Conservation (phyloP, 2,113 vertebrate species). For the Microcebus murinus region DNA sequence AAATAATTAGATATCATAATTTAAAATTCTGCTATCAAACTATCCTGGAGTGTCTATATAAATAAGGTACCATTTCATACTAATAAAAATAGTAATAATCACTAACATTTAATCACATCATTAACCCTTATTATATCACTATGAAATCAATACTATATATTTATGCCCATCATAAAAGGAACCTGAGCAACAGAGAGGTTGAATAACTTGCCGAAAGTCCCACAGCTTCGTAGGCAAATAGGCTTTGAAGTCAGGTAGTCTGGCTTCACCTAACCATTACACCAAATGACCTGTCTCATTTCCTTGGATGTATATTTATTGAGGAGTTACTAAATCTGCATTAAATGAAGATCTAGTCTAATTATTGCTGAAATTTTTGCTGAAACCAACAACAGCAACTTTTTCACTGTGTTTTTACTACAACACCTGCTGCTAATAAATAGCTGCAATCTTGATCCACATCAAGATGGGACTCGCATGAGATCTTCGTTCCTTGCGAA, state of each 20-base stretch:
- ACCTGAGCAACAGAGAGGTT: conserved; percentile 16
- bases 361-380: not conserved
- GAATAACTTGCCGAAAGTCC: not conserved
- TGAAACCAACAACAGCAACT: not conserved
- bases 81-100: conserved; percentile 24
- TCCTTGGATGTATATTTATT: not conserved
- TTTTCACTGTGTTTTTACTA: not conserved
- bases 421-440: not conserved
- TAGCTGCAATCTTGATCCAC: not conserved
- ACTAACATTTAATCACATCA: not conserved
- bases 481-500: not conserved
- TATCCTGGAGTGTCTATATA: not conserved
- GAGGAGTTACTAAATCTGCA: not conserved
- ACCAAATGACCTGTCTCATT: not conserved
- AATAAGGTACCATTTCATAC: not conserved
- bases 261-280: not conserved
- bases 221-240: not conserved
- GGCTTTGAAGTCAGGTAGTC: not conserved
- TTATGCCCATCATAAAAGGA: not conserved
- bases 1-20: conserved; percentile 25
- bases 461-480: not conserved
- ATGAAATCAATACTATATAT: not conserved
- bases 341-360: conserved; percentile 11
- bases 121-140: not conserved
- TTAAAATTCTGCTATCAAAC: not conserved